Percentiles rank a stretch among this genome's conserved stretches.
Evolutionary conservation across 2,113 vertebrate genomes (phyloP).

Genomic region (Platichthys stellatus): DNA sequence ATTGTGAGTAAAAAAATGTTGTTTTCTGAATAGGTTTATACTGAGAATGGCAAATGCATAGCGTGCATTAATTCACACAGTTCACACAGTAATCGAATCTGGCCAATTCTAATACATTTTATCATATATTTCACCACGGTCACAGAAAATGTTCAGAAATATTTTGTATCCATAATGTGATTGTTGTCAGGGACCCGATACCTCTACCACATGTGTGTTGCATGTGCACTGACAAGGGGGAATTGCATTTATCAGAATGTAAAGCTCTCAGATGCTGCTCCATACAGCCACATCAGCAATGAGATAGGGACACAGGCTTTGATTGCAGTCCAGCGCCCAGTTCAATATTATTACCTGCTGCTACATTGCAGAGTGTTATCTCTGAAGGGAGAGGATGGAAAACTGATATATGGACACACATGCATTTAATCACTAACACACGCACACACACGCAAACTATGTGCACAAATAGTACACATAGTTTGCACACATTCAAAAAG

Average conservation of each 20-base stretch:
- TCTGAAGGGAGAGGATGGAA: slow-evolving; percentile 13
- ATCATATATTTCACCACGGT: neutral
- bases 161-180: neutral
- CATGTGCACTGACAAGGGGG: neutral
- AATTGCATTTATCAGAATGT: neutral
- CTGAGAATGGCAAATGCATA: no score
- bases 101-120: neutral
- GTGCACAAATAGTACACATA: neutral
- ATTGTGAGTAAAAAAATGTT: no score
- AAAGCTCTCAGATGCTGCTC: slow-evolving; percentile 11
- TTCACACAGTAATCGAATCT: no score
- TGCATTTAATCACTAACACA: neutral
- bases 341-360: slow-evolving; percentile 9
- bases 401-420: slow-evolving; percentile 23
- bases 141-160: neutral
- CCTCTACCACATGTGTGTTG: neutral
- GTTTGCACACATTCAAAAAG: neutral
- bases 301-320: slow-evolving; percentile 4
- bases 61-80: no score
- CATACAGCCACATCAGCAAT: slow-evolving; percentile 4
- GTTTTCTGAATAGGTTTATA: no score
- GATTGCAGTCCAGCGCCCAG: slow-evolving; percentile 13
- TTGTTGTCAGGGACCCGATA: neutral
- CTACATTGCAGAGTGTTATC: slow-evolving; percentile 11
- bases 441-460: neutral